Base-by-base conservation (phyloP, 2,888 invertebrate species). In the Chrysomela aeneicollis region DNA sequence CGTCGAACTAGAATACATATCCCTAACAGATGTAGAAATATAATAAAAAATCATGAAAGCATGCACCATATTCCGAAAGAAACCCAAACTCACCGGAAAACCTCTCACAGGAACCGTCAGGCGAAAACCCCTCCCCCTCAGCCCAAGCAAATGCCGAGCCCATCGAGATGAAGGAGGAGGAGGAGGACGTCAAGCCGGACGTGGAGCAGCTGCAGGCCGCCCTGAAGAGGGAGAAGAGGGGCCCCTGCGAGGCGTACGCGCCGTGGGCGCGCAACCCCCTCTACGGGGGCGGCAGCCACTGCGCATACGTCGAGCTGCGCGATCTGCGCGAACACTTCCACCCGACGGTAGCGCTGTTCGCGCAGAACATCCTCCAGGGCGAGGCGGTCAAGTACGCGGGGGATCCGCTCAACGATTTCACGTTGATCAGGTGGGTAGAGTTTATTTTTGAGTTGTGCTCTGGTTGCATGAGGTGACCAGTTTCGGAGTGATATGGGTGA, bases 381-480 rank as follows among this genome's bases (percentile, higher is more conserved):
- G 86, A 91, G 83, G 82, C 87, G 59, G 90, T 97, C 59, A 88
- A 88, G 35, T 98, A 98, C 82, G 88, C 89, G 63, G 98, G 98
- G 0, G 97, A 99, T 82, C 97, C 98, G 0, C 83, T 99, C 1
- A 89, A 93, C 75, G 98, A 99, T 83, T 96, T 98, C 80, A 92
- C 93, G 0, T 85, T 95, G 35, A 91, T 95, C 54, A 87, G 42
- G 42, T 42, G 1, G 3, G 42, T n/a, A 1, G 15, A 15, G 6
- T 10, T 4, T 42, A 15, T 26, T 26, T 3, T 26, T 26, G 26
- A 26, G 26, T 3, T 26, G 26, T n/a, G n/a, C n/a, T n/a, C n/a
- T n/a, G n/a, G n/a, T n/a, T n/a, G n/a, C n/a, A n/a, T n/a, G n/a
- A n/a, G n/a, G n/a, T n/a, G n/a, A n/a, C n/a, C n/a, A n/a, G n/a